These are phyloP conservation scores for Rotaria socialis DNA, from an alignment of 2,888 invertebrate genomes.

Conservation along the genomic window DNA sequence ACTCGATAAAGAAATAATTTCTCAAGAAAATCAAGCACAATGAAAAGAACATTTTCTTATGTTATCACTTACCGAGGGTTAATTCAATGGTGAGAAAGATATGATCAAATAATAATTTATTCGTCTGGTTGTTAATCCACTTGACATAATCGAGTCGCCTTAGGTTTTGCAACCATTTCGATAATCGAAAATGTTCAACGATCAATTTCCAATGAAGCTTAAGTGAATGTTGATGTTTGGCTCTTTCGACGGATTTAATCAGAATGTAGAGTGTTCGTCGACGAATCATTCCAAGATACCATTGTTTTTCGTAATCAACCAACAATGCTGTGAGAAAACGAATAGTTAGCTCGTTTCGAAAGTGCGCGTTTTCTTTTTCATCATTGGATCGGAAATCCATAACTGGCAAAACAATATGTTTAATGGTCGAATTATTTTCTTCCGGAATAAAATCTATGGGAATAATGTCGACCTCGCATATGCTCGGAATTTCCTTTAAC, in stretches of 20 bases:
- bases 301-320: conserved; percentile 30
- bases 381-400: not conserved
- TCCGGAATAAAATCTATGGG: not conserved
- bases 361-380: not conserved
- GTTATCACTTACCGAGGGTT: not conserved
- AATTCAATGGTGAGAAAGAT: not conserved
- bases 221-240: not conserved
- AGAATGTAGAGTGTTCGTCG: conserved; percentile 12
- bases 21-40: not conserved
- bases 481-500: not conserved
- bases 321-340: conserved; percentile 28
- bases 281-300: conserved; percentile 3
- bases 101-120: conserved; percentile 4
- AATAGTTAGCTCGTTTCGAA: not conserved
- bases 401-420: not conserved
- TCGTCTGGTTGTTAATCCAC: not conserved
- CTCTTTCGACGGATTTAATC: conserved; percentile 8
- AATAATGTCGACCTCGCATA: not conserved
- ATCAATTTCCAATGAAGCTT: conserved; percentile 25
- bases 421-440: not conserved
- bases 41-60: not conserved
- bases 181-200: not conserved
- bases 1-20: not conserved
- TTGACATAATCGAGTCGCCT: not conserved
- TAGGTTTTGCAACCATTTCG: not conserved